Evolutionary conservation across 2,797 vertebrate genomes (phyloP), one percentile per base, ranked within the genome.

Genomic region (Champsocephalus esox): DNA sequence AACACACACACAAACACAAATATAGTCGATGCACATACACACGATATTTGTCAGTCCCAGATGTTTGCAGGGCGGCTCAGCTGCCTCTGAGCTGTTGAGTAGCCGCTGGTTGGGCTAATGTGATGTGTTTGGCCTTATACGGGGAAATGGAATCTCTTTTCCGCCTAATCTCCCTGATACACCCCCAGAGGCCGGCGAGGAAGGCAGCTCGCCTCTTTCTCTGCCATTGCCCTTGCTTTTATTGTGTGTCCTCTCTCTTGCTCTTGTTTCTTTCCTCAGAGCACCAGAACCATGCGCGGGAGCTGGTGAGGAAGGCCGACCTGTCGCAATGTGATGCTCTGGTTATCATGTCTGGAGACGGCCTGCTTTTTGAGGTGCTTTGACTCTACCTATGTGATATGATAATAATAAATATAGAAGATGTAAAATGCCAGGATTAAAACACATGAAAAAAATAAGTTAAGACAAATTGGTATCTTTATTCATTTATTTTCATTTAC

Each of bases 341-440:
- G 89, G 96, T 96, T 16, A 95, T 97, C 89, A 93, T 99, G 96
- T 94, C 98, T 0, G 98, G 98, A 71, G 98, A 99, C 0, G 98
- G 97, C 55, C 93, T 99, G 74, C 91, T 99, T 32, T 96, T 96
- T 0, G 97, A 99, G 96, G 98, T 99, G 86, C 90, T 91, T 59
- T 49, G 64, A 65, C 32, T n/a, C 16, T 6, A 44, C n/a, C 0
- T 10, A 13, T 60, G 59, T 43, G 1, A 57, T 46, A n/a, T 16
- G 0, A 11, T 13, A 19, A 11, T 13, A 19, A 45, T 21, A 6
- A 34, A 17, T 16, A 4, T 3, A 2, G 5, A 66, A 5, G 12
- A 52, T 34, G 19, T 21, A 2, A 21, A 38, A 21, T 44, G n/a
- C 17, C 16, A 8, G 0, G 38, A 61, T 70, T 28, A 12, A 43